Base-by-base conservation (phyloP, 2,797 vertebrate species). In the Heteromormyrus szaboi region DNA sequence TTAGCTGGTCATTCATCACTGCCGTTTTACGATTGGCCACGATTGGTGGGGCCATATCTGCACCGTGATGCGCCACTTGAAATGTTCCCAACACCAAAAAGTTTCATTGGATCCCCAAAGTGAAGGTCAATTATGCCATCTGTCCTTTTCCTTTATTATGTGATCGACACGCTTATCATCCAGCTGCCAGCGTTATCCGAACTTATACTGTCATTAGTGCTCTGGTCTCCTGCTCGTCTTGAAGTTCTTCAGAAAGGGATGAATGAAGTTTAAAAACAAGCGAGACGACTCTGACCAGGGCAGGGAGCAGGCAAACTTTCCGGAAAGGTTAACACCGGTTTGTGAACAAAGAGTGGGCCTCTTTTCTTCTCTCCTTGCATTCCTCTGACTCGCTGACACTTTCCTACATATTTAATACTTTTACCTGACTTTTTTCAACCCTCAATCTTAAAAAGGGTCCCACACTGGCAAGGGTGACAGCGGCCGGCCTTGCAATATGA, bases 401-500 rank as follows among this genome's bases (percentile, higher is more conserved):
- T 88, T 91, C 94, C 93, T 96, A 94, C 95, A 97, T 97, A 96
- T 97, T 96, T 95, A 95, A 96, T 95, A 94, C 93, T 94, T 92
- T 89, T 90, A 90, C 53, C 93, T 94, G 94, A 94, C 95, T 95
- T 93, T 92, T 91, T 93, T 94, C 93, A 94, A 94, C 94, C 94
- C 91, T 90, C 92, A 46, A 79, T 91, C 93, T 90, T 86, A 94
- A 93, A 95, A 91, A 92, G 95, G 94, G 95, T 87, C 94, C 92
- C 94, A 97, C 92, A 97, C 93, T 97, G 95, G 95, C 96, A 96
- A 95, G 95, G 96, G 96, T 96, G 96, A 96, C 93, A 94, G 93
- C 93, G 87, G 68, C 94, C 92, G 89, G 92, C 93, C 93, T 95
- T 92, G 92, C 93, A 86, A 93, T 93, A 92, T 96, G 96, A 97